These are phyloP conservation scores for Proterorhinus semilunaris DNA, from an alignment of 2,113 vertebrate genomes.

Conservation along the genomic window DNA sequence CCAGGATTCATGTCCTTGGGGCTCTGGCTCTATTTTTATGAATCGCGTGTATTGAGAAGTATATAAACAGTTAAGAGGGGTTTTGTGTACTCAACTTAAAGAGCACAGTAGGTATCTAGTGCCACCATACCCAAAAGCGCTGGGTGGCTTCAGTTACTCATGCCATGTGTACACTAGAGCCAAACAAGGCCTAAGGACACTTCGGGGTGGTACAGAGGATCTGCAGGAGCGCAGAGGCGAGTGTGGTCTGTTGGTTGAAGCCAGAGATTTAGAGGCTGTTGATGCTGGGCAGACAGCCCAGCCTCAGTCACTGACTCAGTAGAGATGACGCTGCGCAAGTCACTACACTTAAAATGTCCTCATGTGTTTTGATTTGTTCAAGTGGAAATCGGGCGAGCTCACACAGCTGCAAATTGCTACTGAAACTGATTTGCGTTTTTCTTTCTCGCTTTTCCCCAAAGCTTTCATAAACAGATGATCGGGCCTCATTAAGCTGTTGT, in stretches of 20 bases:
- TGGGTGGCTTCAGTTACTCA: slow-evolving; percentile 75
- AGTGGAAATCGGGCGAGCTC: slow-evolving; percentile 71
- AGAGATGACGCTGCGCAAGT: slow-evolving; percentile 72
- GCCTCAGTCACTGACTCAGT: slow-evolving; percentile 73
- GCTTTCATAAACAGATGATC: slow-evolving; percentile 77
- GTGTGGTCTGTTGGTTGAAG: slow-evolving; percentile 76
- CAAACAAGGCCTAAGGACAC: slow-evolving; percentile 72
- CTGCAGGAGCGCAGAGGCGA: slow-evolving; percentile 68
- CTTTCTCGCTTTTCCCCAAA: slow-evolving; percentile 54
- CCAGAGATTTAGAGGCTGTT: slow-evolving; percentile 78
- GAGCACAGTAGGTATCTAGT: slow-evolving; percentile 58
- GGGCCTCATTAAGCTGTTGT: slow-evolving; percentile 77
- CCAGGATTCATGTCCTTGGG: slow-evolving; percentile 42
- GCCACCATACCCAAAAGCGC: slow-evolving; percentile 59
- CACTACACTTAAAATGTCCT: slow-evolving; percentile 77
- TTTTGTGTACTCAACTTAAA: slow-evolving; percentile 51
- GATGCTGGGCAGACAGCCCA: slow-evolving; percentile 73
- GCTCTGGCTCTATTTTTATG: slow-evolving; percentile 43
- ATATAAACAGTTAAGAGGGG: slow-evolving; percentile 56
- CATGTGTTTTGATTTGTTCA: slow-evolving; percentile 75
- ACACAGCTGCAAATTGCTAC: slow-evolving; percentile 74
- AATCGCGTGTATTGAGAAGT: slow-evolving; percentile 42
- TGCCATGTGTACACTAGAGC: slow-evolving; percentile 71
- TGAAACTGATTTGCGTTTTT: slow-evolving; percentile 69
- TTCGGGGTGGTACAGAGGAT: slow-evolving; percentile 65